Evolutionary conservation across 2,797 vertebrate species (phyloP).

Genomic region (Aulostomus chinensis): DNA sequence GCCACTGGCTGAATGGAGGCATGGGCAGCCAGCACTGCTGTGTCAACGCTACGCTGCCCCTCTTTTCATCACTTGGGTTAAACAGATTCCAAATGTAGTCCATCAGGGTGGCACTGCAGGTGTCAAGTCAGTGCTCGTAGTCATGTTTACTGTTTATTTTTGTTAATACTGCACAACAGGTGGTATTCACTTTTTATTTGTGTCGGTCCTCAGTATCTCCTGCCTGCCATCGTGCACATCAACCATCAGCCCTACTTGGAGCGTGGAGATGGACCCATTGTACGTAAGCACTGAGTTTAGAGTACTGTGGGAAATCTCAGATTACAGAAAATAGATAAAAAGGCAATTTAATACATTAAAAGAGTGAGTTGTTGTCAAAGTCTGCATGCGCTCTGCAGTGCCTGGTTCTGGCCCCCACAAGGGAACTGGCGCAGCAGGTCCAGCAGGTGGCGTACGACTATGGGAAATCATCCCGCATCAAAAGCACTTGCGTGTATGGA

Average conservation of each 20-base stretch:
- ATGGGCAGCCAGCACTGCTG: no score
- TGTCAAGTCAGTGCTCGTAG: no score
- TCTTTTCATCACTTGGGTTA: no score
- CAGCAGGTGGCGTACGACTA: conserved; percentile 95
- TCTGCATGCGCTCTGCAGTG: conserved; percentile 86
- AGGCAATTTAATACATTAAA: no score
- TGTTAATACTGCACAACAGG: no score
- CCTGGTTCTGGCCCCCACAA: conserved; percentile 92
- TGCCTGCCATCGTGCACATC: conserved; percentile 96
- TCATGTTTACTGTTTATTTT: no score
- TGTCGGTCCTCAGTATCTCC: conserved; percentile 82
- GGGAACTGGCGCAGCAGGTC: conserved; percentile 95
- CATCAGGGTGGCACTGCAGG: no score
- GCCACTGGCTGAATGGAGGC: no score
- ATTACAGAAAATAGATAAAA: neutral
- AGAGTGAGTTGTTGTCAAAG: no score
- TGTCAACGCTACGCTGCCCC: no score
- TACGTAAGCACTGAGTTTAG: conserved; percentile 84
- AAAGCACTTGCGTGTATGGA: conserved; percentile 96
- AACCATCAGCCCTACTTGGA: conserved; percentile 96
- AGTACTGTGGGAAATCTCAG: neutral
- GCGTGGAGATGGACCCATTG: conserved; percentile 94
- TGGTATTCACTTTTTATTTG: neutral
- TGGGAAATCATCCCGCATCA: conserved; percentile 92
- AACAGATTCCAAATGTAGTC: no score